phyloP scores from a whole-genome alignment of 2,797 vertebrate species.

The Echeneis naucrates region DNA sequence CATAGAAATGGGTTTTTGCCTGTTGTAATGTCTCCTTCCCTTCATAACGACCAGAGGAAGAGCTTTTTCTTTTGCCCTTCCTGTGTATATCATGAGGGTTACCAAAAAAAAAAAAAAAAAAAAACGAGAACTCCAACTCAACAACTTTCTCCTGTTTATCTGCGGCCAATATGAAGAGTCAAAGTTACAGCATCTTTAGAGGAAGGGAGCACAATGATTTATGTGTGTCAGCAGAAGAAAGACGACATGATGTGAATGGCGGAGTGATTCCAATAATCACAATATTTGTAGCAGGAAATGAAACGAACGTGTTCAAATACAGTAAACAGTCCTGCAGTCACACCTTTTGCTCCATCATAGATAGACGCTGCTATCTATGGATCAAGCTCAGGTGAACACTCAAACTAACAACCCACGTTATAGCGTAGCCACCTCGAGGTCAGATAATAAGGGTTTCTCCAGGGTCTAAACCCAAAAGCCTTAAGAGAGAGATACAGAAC shows the following conservation, averaged over 20 bases:
- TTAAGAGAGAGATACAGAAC: conserved; percentile 70
- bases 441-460: conserved; percentile 82
- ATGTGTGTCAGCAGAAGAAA: background rate
- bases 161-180: background rate
- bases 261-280: background rate
- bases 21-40: background rate
- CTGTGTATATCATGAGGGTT: background rate
- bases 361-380: conserved; percentile 72
- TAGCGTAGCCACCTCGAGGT: conserved; percentile 81
- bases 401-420: conserved; percentile 76
- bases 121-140: background rate
- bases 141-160: background rate
- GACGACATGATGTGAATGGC: background rate
- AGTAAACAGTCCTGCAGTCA: conserved; percentile 10
- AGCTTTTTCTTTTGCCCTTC: background rate
- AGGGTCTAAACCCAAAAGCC: conserved; percentile 72
- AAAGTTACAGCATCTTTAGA: too few species aligned
- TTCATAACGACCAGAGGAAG: background rate
- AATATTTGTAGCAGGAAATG: conserved; percentile 14
- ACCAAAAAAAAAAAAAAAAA: too few species aligned
- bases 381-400: conserved; percentile 45
- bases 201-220: background rate
- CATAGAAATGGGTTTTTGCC: background rate
- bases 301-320: background rate
- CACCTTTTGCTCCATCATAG: conserved; percentile 65